phyloP scores from a whole-genome alignment of 92 coral and sea anemone genomes.

The Heteractis magnifica region DNA sequence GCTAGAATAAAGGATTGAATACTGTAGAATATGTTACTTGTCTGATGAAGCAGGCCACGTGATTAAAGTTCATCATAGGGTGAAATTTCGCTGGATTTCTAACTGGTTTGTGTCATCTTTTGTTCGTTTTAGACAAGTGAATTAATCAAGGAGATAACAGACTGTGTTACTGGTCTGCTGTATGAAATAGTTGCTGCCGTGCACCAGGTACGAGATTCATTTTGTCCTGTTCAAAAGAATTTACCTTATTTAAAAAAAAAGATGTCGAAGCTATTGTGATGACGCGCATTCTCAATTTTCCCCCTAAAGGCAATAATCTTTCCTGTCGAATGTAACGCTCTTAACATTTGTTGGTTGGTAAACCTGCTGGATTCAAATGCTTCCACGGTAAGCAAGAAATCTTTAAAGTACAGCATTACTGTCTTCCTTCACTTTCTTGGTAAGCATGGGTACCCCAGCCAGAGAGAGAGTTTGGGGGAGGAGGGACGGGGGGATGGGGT shows the following conservation, averaged over 20 bases:
- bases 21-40: neutral
- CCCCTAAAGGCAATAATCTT: slow-evolving; percentile 70
- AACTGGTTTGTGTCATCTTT: neutral
- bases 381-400: slow-evolving; percentile 54
- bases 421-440: neutral
- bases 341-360: slow-evolving; percentile 87
- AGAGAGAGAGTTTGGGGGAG: neutral
- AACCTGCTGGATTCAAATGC: slow-evolving; percentile 73
- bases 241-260: neutral
- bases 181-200: slow-evolving; percentile 76
- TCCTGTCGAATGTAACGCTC: slow-evolving; percentile 71
- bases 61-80: too few species aligned
- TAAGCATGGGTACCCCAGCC: too few species aligned
- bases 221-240: neutral
- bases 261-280: neutral
- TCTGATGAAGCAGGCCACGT: too few species aligned
- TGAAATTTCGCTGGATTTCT: neutral
- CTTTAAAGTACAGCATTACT: neutral
- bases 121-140: slow-evolving; percentile 49
- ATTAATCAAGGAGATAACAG: slow-evolving; percentile 59
- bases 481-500: neutral
- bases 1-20: neutral
- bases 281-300: neutral
- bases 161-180: slow-evolving; percentile 67
- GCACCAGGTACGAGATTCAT: slow-evolving; percentile 65